Conservation (phyloP, 2,888 invertebrate species). For the Ophonus ardosiacus region DNA sequence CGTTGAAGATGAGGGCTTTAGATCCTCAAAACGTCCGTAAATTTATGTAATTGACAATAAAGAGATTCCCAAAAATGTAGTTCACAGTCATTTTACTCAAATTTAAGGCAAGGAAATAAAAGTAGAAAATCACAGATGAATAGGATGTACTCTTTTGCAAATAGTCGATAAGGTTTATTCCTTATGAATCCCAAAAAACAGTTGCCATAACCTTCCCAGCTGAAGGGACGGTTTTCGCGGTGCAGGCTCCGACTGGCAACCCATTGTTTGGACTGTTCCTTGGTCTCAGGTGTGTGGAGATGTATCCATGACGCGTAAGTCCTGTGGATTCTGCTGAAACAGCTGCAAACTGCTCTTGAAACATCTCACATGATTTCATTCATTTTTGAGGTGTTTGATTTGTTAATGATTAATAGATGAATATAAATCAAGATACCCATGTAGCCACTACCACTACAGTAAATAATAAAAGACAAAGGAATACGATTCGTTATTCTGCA, state of each 20-base stretch:
- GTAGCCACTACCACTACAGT: neutral
- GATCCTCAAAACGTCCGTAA: too few relatives aligned
- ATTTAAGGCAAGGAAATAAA: too few relatives aligned
- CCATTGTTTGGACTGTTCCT: slow-evolving; percentile 11
- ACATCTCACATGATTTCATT: neutral
- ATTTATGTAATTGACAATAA: too few relatives aligned
- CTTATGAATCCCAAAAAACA: neutral
- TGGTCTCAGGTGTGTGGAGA: neutral
- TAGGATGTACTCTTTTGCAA: neutral
- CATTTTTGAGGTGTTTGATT: neutral
- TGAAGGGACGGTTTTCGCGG: slow-evolving; percentile 1
- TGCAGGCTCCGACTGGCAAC: neutral
- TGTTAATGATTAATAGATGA: neutral
- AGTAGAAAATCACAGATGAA: too few relatives aligned
- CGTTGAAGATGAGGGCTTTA: too few relatives aligned
- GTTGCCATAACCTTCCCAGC: neutral
- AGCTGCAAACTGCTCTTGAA: slow-evolving; percentile 1
- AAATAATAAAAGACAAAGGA: slow-evolving; percentile 47
- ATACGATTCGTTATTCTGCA: neutral
- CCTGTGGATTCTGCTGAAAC: slow-evolving; percentile 11
- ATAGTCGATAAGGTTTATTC: slow-evolving; percentile 6
- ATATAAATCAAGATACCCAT: neutral
- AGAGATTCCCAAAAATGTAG: too few relatives aligned
- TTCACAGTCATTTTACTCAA: too few relatives aligned
- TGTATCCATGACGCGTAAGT: slow-evolving; percentile 1